These are phyloP conservation scores for Chrysotoxum bicinctum DNA, from an alignment of 2,888 invertebrate genomes.

Conservation along the genomic window DNA sequence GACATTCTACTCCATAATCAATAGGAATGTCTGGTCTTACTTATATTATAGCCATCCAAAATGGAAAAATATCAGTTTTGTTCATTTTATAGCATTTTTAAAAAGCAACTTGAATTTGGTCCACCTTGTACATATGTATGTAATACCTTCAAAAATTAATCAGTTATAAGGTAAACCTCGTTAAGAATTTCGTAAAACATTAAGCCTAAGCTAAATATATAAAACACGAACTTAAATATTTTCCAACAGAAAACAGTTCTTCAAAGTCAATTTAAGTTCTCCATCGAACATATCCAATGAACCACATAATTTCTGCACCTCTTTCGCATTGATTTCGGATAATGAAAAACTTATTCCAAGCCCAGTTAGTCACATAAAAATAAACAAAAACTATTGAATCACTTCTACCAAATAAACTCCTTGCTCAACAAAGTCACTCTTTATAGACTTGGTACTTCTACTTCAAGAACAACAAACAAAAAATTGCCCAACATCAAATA, in stretches of 20 bases:
- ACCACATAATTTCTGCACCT: not conserved
- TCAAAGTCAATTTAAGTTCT: not conserved
- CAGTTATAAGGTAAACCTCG: too few relatives aligned
- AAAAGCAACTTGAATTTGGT: too few relatives aligned
- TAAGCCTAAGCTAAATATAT: too few relatives aligned
- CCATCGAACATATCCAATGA: not conserved
- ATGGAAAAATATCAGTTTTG: too few relatives aligned
- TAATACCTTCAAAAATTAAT: too few relatives aligned
- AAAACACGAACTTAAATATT: not conserved
- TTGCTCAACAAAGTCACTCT: not conserved
- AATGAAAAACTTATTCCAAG: not conserved
- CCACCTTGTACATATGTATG: too few relatives aligned
- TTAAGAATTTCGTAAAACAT: too few relatives aligned
- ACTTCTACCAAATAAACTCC: constrained; percentile 8
- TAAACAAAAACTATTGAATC: not conserved
- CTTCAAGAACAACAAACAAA: not conserved
- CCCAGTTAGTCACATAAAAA: not conserved
- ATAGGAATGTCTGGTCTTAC: too few relatives aligned
- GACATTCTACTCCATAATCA: too few relatives aligned
- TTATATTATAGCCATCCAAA: too few relatives aligned
- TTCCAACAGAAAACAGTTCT: not conserved
- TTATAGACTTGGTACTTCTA: not conserved
- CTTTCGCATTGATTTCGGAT: not conserved
- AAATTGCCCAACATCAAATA: constrained; percentile 7
- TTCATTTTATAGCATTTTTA: too few relatives aligned